A percentile compares a stretch with the other conserved stretches of the same genome.
Conservation (phyloP, 2,888 invertebrate species). For the Pachymerium ferrugineum region DNA sequence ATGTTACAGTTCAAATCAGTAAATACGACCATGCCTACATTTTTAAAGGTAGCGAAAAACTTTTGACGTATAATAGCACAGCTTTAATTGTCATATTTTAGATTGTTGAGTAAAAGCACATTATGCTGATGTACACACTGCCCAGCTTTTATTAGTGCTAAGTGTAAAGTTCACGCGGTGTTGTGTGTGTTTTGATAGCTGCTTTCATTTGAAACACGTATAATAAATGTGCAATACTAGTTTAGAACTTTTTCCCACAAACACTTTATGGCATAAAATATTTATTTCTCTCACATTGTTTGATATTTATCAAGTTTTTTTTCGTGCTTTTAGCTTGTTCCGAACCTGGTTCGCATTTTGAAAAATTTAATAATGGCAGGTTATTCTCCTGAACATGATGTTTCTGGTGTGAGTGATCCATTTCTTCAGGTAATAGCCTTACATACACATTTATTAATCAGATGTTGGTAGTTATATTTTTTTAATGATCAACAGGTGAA, state of each 20-base stretch:
- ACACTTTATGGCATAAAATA: background rate
- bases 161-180: background rate
- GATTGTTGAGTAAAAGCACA: too few species aligned
- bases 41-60: background rate
- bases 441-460: background rate
- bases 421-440: constrained; percentile 79
- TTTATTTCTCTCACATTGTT: background rate
- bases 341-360: constrained; percentile 94
- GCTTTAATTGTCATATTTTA: background rate
- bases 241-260: too few species aligned
- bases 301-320: background rate
- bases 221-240: too few species aligned
- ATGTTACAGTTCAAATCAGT: background rate
- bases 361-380: constrained; percentile 98
- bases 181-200: background rate
- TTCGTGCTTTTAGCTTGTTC: constrained; percentile 71
- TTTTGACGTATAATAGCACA: background rate
- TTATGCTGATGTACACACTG: too few species aligned
- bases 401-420: constrained; percentile 98
- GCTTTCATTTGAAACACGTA: background rate
- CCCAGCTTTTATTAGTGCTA: background rate
- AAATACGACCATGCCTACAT: background rate
- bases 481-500: constrained; percentile 63
- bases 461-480: background rate
- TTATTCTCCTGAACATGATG: constrained; percentile 99